phyloP scores from a whole-genome alignment of 2,113 vertebrate species.

The Ciconia maguari region DNA sequence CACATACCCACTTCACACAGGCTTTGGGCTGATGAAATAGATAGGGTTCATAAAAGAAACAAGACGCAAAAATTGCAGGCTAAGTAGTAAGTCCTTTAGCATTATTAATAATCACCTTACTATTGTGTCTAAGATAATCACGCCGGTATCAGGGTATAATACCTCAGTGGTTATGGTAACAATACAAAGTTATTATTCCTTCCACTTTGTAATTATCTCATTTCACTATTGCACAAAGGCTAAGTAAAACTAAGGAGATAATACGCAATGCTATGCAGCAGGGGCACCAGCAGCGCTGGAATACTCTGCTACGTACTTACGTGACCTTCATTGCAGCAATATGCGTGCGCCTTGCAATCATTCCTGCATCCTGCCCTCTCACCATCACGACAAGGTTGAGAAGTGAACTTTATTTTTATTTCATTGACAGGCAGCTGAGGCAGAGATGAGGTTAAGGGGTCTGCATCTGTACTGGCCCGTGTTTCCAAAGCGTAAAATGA shows the following conservation, averaged over 20 bases:
- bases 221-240: conserved; percentile 42
- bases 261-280: background rate
- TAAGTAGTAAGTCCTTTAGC: conserved; percentile 36
- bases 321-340: background rate
- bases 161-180: conserved; percentile 49
- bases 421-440: background rate
- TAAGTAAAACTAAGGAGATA: conserved; percentile 8
- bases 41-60: conserved; percentile 7
- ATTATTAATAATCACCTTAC: conserved; percentile 58
- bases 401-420: background rate
- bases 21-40: conserved; percentile 15
- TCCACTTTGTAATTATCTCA: conserved; percentile 59
- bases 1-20: background rate
- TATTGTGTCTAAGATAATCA: conserved; percentile 51
- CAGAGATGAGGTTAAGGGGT: background rate
- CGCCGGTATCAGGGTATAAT: background rate
- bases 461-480: background rate
- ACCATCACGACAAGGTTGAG: background rate
- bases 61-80: background rate
- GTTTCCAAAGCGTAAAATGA: background rate
- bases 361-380: background rate
- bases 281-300: background rate
- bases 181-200: conserved; percentile 54
- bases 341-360: background rate
- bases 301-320: background rate